A percentile compares a stretch with the other conserved stretches of the same genome.
phyloP scores from a whole-genome alignment of 2,113 vertebrate species.

The Xiphorhynchus elegans region DNA sequence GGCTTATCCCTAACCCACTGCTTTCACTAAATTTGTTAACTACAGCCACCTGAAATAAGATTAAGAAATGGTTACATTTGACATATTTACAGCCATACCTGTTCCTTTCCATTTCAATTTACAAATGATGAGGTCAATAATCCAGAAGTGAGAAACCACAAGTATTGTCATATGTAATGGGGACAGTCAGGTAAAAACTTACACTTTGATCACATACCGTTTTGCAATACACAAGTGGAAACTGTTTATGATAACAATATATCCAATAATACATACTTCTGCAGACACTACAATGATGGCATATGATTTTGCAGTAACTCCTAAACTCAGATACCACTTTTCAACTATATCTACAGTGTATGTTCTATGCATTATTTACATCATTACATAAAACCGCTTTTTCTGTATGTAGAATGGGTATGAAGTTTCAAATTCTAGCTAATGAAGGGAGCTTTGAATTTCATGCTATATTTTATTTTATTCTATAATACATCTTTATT shows the following conservation, averaged over 20 bases:
- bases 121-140: not conserved
- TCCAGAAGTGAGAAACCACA: not conserved
- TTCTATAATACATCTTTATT: not conserved
- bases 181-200: not conserved
- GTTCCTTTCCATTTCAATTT: not conserved
- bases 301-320: not conserved
- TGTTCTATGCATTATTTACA: not conserved
- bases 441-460: not conserved
- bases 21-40: conserved; percentile 93
- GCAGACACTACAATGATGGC: not conserved
- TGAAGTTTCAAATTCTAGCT: not conserved
- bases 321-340: not conserved
- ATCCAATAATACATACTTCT: not conserved
- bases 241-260: not conserved
- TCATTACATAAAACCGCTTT: not conserved
- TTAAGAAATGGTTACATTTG: not conserved
- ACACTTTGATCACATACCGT: not conserved
- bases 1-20: conserved; percentile 93
- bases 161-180: not conserved
- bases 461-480: not conserved
- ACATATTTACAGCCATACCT: not conserved
- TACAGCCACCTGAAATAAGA: conserved; percentile 83
- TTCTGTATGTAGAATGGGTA: not conserved
- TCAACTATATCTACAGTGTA: not conserved
- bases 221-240: not conserved